Evolutionary conservation across 1,140 invertebrate genomes (phyloP), one percentile per base, ranked within the genome.

Genomic region (Lepidurus couesii): DNA sequence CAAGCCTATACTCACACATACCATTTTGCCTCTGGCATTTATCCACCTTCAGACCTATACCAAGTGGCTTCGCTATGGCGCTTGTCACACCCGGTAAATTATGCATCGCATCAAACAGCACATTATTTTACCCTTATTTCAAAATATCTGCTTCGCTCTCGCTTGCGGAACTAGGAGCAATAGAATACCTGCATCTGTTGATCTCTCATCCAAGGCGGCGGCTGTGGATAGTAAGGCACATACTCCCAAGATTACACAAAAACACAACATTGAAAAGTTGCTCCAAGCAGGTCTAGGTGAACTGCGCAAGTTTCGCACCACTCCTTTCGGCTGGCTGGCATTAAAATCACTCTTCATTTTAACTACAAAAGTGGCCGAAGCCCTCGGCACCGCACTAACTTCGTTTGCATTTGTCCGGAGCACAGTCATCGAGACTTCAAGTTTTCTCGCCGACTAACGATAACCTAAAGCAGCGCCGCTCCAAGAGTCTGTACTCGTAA

Each of bases 381-480:
- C 47, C 47, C 47, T 1, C 13, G 47, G 47, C 47, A 53, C 47
- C 47, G 13, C 47, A 53, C 47, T 53, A 53, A 10, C 47, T 13
- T 53, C 47, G 47, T n/a, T 53, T 16, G 47, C 47, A 53, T 10
- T 53, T 53, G 47, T 53, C 47, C 47, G 47, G 47, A 53, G 47
- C 47, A 53, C 47, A 13, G 47, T 53, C 47, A 53, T 53, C 13
- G 47, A 53, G 21, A 53, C 47, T 53, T 53, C 47, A 53, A 47
- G 21, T n/a, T 11, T n/a, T 10, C 47, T 9, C 47, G 47, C 47
- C 47, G 47, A n/a, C 47, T 53, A 10, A 53, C 47, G 13, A 53
- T 2, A n/a, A 53, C 13, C 47, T 53, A 53, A 53, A 13, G 47
- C 47, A 8, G 47, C 5, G 3, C 11, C 47, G 6, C 13, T 53